These are phyloP conservation scores for Platichthys stellatus DNA, from an alignment of 2,113 vertebrate species.

Conservation along the genomic window DNA sequence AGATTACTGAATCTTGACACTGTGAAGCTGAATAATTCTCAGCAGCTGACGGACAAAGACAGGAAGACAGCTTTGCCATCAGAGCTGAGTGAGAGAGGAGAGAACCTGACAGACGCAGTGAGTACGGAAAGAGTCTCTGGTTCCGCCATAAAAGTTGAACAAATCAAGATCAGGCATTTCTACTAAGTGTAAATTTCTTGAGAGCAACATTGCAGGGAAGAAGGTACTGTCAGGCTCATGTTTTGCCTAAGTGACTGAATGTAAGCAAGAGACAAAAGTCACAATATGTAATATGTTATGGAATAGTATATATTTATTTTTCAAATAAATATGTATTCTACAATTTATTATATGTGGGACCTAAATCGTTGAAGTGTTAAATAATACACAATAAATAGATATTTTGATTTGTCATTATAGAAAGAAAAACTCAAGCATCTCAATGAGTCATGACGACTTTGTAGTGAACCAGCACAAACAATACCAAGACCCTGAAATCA, in stretches of 20 bases:
- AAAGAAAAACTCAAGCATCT: too few species aligned
- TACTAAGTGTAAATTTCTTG: conserved; percentile 78
- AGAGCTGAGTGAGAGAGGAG: conserved; percentile 65
- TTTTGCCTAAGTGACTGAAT: too few species aligned
- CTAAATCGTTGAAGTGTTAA: too few species aligned
- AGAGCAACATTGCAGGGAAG: conserved; percentile 49
- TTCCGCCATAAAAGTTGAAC: conserved; percentile 77
- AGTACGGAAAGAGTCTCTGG: conserved; percentile 70
- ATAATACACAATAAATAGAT: not conserved
- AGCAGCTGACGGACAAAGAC: conserved; percentile 73
- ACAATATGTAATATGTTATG: too few species aligned
- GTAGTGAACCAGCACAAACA: not conserved
- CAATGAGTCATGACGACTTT: not conserved
- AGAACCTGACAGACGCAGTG: not conserved
- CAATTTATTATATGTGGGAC: too few species aligned
- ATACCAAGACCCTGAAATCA: not conserved
- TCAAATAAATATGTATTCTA: too few species aligned
- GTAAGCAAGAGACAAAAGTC: too few species aligned
- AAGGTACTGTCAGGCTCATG: not conserved
- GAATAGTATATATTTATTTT: too few species aligned
- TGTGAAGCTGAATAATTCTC: conserved; percentile 70
- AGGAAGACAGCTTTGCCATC: conserved; percentile 79
- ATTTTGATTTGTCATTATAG: too few species aligned
- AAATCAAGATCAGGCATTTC: conserved; percentile 73
- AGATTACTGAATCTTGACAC: conserved; percentile 85